These are phyloP conservation scores for Saccopteryx leptura DNA, from an alignment of 2,113 vertebrate species.

Conservation along the genomic window DNA sequence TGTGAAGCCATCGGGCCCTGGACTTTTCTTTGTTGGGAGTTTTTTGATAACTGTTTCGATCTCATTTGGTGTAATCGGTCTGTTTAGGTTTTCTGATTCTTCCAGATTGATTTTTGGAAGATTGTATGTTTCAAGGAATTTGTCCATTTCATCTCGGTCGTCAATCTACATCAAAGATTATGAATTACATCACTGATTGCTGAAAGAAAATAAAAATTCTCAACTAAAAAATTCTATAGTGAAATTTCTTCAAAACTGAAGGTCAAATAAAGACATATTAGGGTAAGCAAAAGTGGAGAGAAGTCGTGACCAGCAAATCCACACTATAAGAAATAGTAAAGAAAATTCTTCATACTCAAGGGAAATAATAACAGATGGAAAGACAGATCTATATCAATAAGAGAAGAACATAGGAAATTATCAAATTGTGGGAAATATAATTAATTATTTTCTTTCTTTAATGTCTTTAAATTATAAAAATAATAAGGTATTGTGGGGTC, in stretches of 20 bases:
- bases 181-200: not conserved
- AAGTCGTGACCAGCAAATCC: not conserved
- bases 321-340: not conserved
- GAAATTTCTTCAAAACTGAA: slow-evolving; percentile 21
- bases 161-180: not conserved
- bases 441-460: slow-evolving; percentile 13
- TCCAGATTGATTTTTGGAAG: too few relatives aligned
- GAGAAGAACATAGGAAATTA: not conserved
- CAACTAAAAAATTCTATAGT: slow-evolving; percentile 39
- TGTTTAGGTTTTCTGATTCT: too few relatives aligned
- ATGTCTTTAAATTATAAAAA: slow-evolving; percentile 37
- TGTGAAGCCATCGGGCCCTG: too few relatives aligned
- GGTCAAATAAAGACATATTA: slow-evolving; percentile 43
- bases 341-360: not conserved
- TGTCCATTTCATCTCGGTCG: too few relatives aligned
- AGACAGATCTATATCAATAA: not conserved
- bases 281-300: slow-evolving; percentile 15
- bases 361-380: slow-evolving; percentile 29
- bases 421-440: not conserved
- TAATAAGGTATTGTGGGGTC: not conserved
- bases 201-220: slow-evolving; percentile 42
- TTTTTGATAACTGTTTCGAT: too few relatives aligned
- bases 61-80: too few relatives aligned
- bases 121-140: too few relatives aligned
- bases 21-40: too few relatives aligned